phyloP scores from a whole-genome alignment of 1,140 invertebrate species.

The Andricus grossulariae region DNA sequence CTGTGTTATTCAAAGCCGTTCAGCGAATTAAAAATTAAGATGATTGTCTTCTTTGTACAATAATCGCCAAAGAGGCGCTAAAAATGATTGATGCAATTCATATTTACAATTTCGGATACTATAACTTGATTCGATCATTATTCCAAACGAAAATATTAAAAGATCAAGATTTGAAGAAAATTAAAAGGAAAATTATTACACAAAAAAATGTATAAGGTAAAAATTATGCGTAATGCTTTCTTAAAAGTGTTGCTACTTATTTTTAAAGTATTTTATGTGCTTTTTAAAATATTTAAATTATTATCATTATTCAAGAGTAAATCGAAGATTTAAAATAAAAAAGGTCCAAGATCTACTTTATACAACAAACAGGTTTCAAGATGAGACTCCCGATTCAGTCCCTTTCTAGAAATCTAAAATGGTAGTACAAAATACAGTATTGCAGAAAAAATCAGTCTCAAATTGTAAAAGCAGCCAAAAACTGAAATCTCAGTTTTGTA shows the following conservation, averaged over 20 bases:
- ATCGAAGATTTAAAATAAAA: too few species aligned
- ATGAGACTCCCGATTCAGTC: too few species aligned
- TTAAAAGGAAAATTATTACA: background rate
- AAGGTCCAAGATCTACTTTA: too few species aligned
- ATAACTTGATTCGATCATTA: constrained; percentile 6
- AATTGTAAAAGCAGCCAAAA: background rate
- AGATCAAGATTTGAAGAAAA: background rate
- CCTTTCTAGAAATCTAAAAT: background rate
- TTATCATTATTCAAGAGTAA: too few species aligned
- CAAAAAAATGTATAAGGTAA: too few species aligned
- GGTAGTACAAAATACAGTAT: background rate
- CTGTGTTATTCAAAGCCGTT: background rate
- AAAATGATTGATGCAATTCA: background rate
- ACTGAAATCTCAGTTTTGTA: background rate
- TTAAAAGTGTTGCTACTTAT: too few species aligned
- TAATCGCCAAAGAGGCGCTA: background rate
- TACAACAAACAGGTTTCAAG: too few species aligned
- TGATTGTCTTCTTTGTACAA: constrained; percentile 28
- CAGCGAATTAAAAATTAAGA: constrained; percentile 3
- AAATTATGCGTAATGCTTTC: too few species aligned
- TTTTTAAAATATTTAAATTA: too few species aligned
- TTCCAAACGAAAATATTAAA: background rate
- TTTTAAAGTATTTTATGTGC: too few species aligned
- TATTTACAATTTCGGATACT: constrained; percentile 19
- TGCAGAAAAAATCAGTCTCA: constrained; percentile 17